Evolutionary conservation across 1,140 invertebrate species (phyloP), one percentile per base, ranked within the genome.

Genomic region (Musca domestica): DNA sequence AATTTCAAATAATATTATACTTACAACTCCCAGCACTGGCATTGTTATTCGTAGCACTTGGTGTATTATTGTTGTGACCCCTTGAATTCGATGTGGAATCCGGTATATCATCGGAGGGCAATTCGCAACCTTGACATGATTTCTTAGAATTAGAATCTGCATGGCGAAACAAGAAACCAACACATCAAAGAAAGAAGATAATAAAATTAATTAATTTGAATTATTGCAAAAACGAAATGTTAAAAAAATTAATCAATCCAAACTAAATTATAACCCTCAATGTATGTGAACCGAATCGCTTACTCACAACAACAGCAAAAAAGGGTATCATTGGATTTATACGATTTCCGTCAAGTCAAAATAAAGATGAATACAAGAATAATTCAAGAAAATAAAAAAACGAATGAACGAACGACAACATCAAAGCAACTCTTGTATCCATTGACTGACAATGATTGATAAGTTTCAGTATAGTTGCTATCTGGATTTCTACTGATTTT

Each of bases 81-180:
- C 90, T 86, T 15, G 88, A 87, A 71, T 81, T 82, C 14, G 90
- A 86, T 34, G 87, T 84, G 20, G 90, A 84, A 72, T 92, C 90
- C 15, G 87, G 88, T 30, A 90, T 83, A 79, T 92, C 90, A 72
- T 91, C 89, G 48, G 86, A 85, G 46, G 89, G 87, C 80, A 95
- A 87, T 84, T 95, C 92, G 83, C 92, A 94, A 75, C 92, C 93
- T 85, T 94, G 92, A 83, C 92, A 94, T 77, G 92, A 94, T 81
- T 95, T 94, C 82, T 92, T 92, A 17, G 82, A 83, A 75, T 81
- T 82, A 67, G 80, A 81, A 71, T 82, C 80, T 82, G 68, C 68
- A 15, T n/a, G 6, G 15, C n/a, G 27, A 17, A 19, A 30, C 14
- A 20, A 64, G 3, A 22, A 56, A 64, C 41, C 46, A 25, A 58